Percentiles rank a stretch among this genome's conserved stretches.
Conservation (phyloP, 2,797 vertebrate genomes). For the Pelochelys cantorii region DNA sequence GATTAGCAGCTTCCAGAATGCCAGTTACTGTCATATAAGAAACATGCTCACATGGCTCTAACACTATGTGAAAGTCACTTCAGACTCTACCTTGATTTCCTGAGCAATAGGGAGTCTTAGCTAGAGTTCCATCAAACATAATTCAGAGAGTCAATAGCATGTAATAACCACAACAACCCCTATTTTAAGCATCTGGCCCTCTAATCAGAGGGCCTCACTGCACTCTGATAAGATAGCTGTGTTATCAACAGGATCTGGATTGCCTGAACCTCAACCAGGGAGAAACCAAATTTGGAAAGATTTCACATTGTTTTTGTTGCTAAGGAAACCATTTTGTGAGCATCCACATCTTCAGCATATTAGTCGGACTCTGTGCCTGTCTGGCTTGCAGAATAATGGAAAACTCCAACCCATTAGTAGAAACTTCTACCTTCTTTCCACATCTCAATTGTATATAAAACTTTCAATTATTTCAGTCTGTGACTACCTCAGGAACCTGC, state of each 20-base stretch:
- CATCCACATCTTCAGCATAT: neutral
- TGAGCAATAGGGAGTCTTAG: constrained; percentile 48
- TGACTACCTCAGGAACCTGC: neutral
- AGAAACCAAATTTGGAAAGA: constrained; percentile 30
- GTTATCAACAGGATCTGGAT: constrained; percentile 28
- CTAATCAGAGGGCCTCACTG: constrained; percentile 8
- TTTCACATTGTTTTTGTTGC: neutral
- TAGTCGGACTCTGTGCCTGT: neutral
- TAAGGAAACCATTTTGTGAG: neutral
- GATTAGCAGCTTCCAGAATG: constrained; percentile 64
- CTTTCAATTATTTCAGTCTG: neutral
- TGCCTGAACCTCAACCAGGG: neutral
- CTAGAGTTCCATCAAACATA: constrained; percentile 50
- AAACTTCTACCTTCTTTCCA: neutral
- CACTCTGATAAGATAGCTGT: neutral
- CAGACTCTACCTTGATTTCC: constrained; percentile 25
- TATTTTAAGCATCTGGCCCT: constrained; percentile 50
- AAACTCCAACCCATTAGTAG: neutral
- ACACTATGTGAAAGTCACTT: constrained; percentile 59
- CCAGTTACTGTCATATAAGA: constrained; percentile 44
- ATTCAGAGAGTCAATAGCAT: constrained; percentile 45
- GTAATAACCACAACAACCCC: constrained; percentile 45
- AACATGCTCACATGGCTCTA: constrained; percentile 39
- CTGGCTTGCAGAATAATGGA: neutral
- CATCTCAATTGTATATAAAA: neutral